phyloP scores from a whole-genome alignment of 2,797 vertebrate genomes.

The Anniella stebbinsi region DNA sequence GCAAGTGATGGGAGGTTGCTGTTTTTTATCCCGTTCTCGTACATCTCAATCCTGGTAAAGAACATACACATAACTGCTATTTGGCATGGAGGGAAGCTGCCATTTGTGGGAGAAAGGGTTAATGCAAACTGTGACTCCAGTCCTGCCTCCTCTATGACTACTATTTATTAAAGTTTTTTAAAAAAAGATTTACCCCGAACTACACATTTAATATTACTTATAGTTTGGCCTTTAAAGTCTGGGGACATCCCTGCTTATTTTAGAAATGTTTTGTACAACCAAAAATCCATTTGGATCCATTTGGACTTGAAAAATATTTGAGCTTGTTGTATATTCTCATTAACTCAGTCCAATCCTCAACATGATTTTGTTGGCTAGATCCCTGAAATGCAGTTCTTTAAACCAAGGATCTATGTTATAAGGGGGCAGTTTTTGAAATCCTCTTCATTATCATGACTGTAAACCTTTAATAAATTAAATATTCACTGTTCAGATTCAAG shows the following conservation, averaged over 20 bases:
- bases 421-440: not conserved
- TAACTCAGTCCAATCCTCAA: not conserved
- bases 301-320: not conserved
- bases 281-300: not conserved
- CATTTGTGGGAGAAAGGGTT: not conserved
- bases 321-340: not conserved
- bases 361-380: not conserved
- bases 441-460: not conserved
- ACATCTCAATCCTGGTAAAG: not conserved
- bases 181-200: not conserved
- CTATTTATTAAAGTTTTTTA: not conserved
- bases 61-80: not conserved
- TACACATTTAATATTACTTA: not conserved
- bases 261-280: not conserved
- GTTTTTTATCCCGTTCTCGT: no score
- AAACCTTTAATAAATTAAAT: not conserved
- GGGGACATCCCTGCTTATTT: not conserved
- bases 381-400: not conserved
- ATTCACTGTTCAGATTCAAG: conserved; percentile 12
- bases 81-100: not conserved
- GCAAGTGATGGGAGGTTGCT: no score
- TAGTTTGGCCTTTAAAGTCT: not conserved
- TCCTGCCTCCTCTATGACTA: not conserved
- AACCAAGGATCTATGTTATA: not conserved
- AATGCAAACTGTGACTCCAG: not conserved